A percentile compares a stretch with the other conserved stretches of the same genome.
Conservation (phyloP, 92 coral and sea anemone species). For the Meandrina meandrites region DNA sequence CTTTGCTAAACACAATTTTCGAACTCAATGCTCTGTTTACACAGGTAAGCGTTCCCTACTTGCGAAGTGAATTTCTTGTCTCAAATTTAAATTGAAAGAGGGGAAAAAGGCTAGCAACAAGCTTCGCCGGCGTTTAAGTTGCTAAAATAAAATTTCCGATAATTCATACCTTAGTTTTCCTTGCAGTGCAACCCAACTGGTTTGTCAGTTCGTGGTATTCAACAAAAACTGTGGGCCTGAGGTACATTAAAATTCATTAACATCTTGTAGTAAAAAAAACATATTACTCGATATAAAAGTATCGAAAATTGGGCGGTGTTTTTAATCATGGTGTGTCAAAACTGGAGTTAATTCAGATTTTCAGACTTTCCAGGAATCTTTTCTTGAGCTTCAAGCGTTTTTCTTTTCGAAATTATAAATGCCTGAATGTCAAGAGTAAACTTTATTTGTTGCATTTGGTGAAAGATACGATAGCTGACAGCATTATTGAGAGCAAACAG, state of each 20-base stretch:
- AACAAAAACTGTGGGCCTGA: neutral
- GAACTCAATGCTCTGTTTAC: no score
- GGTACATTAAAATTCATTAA: neutral
- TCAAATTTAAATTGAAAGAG: conserved; percentile 4
- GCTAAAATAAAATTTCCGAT: no score
- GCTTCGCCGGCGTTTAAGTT: no score
- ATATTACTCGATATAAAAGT: neutral
- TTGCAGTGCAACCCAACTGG: no score
- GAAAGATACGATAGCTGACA: neutral
- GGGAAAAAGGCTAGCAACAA: neutral
- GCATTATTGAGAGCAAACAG: neutral
- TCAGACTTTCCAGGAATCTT: neutral
- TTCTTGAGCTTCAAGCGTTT: neutral
- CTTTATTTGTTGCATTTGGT: neutral
- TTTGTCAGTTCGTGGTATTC: neutral
- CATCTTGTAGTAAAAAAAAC: neutral
- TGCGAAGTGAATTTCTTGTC: neutral
- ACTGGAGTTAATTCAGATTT: neutral
- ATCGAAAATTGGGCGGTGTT: neutral
- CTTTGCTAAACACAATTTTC: neutral
- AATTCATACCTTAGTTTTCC: no score
- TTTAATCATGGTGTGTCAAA: neutral
- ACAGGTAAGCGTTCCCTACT: neutral
- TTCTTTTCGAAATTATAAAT: neutral
- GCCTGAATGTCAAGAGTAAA: no score